phyloP scores from a whole-genome alignment of 2,797 vertebrate genomes.

The Chromis chromis region DNA sequence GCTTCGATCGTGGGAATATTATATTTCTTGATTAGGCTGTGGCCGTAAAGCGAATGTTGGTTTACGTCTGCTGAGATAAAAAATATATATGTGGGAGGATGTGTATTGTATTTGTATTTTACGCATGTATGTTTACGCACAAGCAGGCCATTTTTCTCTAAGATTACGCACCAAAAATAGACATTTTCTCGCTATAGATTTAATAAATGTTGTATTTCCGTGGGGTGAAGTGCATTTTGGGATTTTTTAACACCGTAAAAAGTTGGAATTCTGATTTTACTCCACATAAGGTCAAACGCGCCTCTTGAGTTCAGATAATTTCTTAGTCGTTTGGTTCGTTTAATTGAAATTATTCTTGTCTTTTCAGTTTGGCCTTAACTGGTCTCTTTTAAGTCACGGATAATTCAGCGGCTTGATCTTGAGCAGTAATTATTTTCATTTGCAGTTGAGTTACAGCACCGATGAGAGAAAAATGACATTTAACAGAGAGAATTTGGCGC shows the following conservation, averaged over 20 bases:
- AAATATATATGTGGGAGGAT: background rate
- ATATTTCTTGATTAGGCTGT: background rate
- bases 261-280: background rate
- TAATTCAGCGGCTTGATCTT: constrained; percentile 86
- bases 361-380: constrained; percentile 72
- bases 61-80: background rate
- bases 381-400: constrained; percentile 84
- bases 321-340: background rate
- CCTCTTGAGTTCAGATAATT: background rate
- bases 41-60: background rate
- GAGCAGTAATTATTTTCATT: constrained; percentile 89
- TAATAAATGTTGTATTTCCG: too few species aligned
- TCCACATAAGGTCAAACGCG: background rate
- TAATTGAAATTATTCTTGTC: background rate
- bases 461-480: constrained; percentile 91
- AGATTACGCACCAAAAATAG: background rate
- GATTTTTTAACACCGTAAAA: background rate
- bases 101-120: background rate
- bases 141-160: background rate
- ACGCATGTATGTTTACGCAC: background rate
- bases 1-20: background rate
- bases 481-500: constrained; percentile 81
- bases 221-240: background rate
- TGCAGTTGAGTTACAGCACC: constrained; percentile 88
- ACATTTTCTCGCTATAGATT: too few species aligned